phyloP scores from a whole-genome alignment of 2,888 invertebrate species.

The Panopea generosa region DNA sequence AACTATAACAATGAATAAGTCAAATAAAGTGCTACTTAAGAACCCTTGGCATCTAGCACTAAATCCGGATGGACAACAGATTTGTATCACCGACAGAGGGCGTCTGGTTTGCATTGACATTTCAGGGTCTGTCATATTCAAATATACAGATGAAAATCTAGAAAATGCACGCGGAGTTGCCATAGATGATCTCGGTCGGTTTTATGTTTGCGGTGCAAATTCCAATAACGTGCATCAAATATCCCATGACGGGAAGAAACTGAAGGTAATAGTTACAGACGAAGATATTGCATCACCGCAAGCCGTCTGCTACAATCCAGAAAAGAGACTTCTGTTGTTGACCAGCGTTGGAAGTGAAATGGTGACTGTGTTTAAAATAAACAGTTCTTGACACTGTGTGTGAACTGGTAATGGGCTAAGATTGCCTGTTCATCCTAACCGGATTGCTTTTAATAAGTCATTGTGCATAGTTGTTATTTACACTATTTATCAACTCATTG shows the following conservation, averaged over 20 bases:
- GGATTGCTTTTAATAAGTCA: too few relatives aligned
- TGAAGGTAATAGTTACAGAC: slow-evolving; percentile 34
- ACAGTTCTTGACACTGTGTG: not conserved
- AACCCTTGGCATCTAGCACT: slow-evolving; percentile 53
- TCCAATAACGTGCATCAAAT: slow-evolving; percentile 56
- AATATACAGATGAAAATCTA: slow-evolving; percentile 42
- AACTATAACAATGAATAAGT: slow-evolving; percentile 45
- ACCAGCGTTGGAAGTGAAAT: slow-evolving; percentile 45
- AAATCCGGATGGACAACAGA: slow-evolving; percentile 57
- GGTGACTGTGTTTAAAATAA: slow-evolving; percentile 13
- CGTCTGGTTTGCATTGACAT: slow-evolving; percentile 51
- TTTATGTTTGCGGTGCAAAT: slow-evolving; percentile 55
- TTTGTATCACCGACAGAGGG: slow-evolving; percentile 53
- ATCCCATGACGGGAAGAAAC: slow-evolving; percentile 46
- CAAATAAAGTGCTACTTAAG: slow-evolving; percentile 35
- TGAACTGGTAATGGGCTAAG: not conserved
- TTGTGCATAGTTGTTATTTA: too few relatives aligned
- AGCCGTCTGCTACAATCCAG: slow-evolving; percentile 48
- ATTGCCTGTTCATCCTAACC: too few relatives aligned
- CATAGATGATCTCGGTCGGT: slow-evolving; percentile 45
- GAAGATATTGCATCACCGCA: slow-evolving; percentile 46
- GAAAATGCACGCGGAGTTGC: slow-evolving; percentile 50
- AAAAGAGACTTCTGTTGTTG: slow-evolving; percentile 39
- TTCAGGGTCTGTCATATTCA: slow-evolving; percentile 39
- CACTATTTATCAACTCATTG: too few relatives aligned